These are phyloP conservation scores for Otis tarda DNA, from an alignment of 2,113 vertebrate species.

Conservation along the genomic window DNA sequence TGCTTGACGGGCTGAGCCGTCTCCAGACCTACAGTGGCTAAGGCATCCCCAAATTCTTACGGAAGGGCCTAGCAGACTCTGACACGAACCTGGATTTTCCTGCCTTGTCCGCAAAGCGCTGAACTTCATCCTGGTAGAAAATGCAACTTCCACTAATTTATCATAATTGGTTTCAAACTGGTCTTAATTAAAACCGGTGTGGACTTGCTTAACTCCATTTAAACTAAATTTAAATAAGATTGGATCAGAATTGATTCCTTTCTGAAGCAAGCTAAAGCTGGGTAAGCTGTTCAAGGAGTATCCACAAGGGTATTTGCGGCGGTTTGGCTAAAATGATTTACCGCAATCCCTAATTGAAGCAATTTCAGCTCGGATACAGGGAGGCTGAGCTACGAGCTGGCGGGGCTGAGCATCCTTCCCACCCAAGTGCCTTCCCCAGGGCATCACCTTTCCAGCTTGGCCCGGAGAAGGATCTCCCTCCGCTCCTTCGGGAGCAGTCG, in stretches of 20 bases:
- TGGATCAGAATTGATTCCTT: not conserved
- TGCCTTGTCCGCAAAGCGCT: not conserved
- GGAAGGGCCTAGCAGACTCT: not conserved
- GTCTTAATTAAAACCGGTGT: conserved; percentile 36
- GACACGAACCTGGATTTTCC: not conserved
- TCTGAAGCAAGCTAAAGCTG: not conserved
- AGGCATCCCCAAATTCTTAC: not conserved
- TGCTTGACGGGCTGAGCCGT: not conserved
- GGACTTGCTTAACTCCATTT: conserved; percentile 23
- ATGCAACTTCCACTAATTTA: not conserved
- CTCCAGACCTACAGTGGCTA: not conserved
- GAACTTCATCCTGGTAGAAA: not conserved
- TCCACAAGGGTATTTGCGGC: not conserved
- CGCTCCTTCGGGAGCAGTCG: not conserved
- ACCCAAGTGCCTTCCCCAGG: not conserved
- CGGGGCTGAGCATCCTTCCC: not conserved
- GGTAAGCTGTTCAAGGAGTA: conserved; percentile 50
- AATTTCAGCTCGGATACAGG: conserved; percentile 6
- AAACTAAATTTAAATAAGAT: conserved; percentile 7
- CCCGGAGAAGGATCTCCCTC: not conserved
- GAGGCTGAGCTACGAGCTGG: not conserved
- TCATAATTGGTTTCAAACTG: conserved; percentile 24
- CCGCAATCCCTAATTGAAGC: conserved; percentile 33
- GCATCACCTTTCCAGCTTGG: conserved; percentile 16
- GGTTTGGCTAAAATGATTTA: conserved; percentile 51